Conservation (phyloP, 2,113 vertebrate species). For the Chamaea fasciata region DNA sequence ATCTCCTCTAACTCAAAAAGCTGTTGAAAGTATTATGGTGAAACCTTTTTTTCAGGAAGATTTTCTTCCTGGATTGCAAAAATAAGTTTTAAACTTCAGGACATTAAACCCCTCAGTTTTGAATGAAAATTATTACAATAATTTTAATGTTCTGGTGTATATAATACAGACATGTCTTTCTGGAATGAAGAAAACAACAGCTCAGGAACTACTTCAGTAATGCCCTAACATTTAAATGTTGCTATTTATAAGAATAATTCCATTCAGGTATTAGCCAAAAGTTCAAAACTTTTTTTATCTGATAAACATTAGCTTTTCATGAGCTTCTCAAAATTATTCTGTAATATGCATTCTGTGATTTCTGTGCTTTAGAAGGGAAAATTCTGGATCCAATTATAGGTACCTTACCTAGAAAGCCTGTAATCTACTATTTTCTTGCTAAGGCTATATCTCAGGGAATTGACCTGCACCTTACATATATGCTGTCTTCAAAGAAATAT, state of each 20-base stretch:
- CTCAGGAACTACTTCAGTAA: neutral
- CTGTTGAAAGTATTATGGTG: neutral
- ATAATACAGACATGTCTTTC: neutral
- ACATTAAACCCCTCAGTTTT: neutral
- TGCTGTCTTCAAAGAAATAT: neutral
- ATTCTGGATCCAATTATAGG: neutral
- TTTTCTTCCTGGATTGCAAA: neutral
- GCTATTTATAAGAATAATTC: neutral
- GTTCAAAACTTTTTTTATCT: neutral
- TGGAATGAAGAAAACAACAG: neutral
- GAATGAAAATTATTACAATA: neutral
- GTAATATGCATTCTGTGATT: neutral
- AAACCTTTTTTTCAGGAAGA: neutral
- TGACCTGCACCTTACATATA: neutral
- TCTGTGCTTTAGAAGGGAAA: neutral
- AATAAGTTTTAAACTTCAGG: neutral
- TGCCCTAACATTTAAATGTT: neutral
- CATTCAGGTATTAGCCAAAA: neutral
- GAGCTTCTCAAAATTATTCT: neutral
- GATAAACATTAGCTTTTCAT: neutral
- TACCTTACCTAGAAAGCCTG: neutral
- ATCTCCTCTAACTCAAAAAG: neutral
- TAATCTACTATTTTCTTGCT: neutral
- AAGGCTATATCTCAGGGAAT: neutral
- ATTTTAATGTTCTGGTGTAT: neutral